phyloP scores from a whole-genome alignment of 2,888 invertebrate genomes.

The Ctena decussata region DNA sequence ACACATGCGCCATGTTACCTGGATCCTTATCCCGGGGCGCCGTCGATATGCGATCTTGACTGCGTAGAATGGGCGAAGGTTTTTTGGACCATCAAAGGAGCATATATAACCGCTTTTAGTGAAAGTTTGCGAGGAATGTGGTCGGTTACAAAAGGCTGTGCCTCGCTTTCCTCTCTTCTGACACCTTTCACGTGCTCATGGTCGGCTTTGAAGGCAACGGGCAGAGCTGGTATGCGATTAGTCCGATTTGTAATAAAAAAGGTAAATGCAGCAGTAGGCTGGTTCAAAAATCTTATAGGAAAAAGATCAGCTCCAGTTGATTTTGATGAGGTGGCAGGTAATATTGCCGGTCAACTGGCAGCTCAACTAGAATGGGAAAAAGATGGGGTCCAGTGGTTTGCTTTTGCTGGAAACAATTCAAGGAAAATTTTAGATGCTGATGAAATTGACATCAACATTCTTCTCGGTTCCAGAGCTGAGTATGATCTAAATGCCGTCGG shows the following conservation, averaged over 20 bases:
- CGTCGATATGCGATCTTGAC: conserved; percentile 35
- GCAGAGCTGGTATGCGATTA: not conserved
- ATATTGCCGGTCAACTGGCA: not conserved
- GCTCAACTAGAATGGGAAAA: not conserved
- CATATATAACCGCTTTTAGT: not conserved
- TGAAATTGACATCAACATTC: not conserved
- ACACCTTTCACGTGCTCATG: too few relatives aligned
- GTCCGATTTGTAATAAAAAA: not conserved
- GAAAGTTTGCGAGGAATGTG: not conserved
- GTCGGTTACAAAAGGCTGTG: too few relatives aligned
- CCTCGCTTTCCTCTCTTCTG: too few relatives aligned
- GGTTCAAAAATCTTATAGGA: not conserved
- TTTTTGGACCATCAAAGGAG: conserved; percentile 35
- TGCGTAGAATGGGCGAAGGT: conserved; percentile 6
- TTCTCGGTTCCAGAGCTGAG: not conserved
- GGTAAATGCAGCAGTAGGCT: too few relatives aligned
- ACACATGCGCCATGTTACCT: conserved; percentile 48
- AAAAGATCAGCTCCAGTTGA: not conserved
- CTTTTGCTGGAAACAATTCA: not conserved
- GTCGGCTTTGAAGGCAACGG: too few relatives aligned
- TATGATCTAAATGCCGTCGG: not conserved
- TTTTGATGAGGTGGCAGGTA: not conserved
- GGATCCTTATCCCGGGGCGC: conserved; percentile 13
- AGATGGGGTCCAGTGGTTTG: conserved; percentile 9
- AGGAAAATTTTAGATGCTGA: too few relatives aligned